Conservation (phyloP, 1,140 invertebrate genomes). For the Aradophagus sp. region DNA sequence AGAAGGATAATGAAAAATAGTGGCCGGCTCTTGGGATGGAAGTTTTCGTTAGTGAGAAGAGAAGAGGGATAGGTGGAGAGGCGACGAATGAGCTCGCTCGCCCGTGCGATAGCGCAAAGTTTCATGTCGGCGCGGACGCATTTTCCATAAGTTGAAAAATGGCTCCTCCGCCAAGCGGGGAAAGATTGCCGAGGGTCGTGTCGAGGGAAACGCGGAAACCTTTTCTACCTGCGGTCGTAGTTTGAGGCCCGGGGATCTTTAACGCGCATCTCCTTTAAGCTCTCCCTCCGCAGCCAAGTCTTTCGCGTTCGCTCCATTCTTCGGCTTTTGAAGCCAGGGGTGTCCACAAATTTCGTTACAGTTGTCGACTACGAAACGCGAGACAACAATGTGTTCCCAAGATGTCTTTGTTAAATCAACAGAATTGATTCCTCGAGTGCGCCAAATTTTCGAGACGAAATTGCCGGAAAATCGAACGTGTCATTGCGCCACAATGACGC, state of each 20-base stretch:
- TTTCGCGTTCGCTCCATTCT: constrained; percentile 38
- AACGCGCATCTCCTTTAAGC: constrained; percentile 68
- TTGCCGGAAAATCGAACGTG: constrained; percentile 51
- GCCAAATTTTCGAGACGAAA: constrained; percentile 47
- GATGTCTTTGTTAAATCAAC: constrained; percentile 51
- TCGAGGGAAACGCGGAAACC: constrained; percentile 5
- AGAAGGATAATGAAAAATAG: constrained; percentile 38
- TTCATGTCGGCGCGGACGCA: constrained; percentile 58
- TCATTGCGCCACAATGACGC: constrained; percentile 49
- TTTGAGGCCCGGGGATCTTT: constrained; percentile 56
- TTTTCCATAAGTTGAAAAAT: constrained; percentile 74
- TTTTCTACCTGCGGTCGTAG: constrained; percentile 56
- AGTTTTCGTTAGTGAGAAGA: constrained; percentile 29
- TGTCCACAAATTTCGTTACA: constrained; percentile 42
- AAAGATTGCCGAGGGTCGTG: constrained; percentile 64
- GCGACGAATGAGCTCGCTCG: constrained; percentile 53
- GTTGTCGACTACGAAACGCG: constrained; percentile 11
- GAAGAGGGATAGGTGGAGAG: constrained; percentile 46
- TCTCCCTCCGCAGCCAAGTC: constrained; percentile 33
- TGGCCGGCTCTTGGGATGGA: constrained; percentile 11
- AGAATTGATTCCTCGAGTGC: constrained; percentile 46
- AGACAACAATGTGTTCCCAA: constrained; percentile 16
- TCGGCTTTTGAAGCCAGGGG: constrained; percentile 14
- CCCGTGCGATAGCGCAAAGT: constrained; percentile 55
- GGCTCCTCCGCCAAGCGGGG: constrained; percentile 67